These are phyloP conservation scores for Netelia virgata DNA, from an alignment of 2,888 invertebrate species.

Conservation along the genomic window DNA sequence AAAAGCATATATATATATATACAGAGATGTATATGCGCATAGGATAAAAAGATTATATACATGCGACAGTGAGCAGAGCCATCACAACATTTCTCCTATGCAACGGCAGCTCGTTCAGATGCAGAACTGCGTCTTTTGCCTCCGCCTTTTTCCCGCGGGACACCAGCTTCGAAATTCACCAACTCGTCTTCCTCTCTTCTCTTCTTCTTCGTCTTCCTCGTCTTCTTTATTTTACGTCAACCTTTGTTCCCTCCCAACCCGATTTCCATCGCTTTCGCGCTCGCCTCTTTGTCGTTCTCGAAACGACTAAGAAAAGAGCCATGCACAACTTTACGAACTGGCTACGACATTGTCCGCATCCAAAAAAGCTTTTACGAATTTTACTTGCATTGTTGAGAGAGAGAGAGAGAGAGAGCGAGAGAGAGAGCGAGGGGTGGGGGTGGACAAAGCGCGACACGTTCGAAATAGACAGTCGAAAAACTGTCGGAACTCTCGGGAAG, in stretches of 20 bases:
- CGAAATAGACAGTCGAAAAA: slow-evolving; percentile 12
- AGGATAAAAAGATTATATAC: background rate
- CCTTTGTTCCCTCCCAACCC: slow-evolving; percentile 42
- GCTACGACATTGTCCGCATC: slow-evolving; percentile 32
- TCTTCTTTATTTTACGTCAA: background rate
- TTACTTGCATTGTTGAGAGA: background rate
- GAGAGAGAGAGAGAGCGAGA: too few species aligned
- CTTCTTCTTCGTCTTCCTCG: slow-evolving; percentile 15
- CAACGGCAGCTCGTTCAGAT: slow-evolving; percentile 18
- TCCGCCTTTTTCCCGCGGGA: background rate
- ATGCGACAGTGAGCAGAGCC: background rate
- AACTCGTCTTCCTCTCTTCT: background rate
- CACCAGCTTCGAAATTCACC: slow-evolving; percentile 25
- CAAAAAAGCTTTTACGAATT: slow-evolving; percentile 37
- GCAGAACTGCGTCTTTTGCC: slow-evolving; percentile 1
- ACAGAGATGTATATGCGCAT: background rate
- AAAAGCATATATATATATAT: background rate
- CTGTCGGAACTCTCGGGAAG: background rate
- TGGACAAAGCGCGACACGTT: slow-evolving; percentile 4
- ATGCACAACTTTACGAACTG: slow-evolving; percentile 34
- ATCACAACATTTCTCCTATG: slow-evolving; percentile 15
- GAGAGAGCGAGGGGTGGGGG: background rate
- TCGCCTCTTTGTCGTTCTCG: slow-evolving; percentile 21
- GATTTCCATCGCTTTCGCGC: slow-evolving; percentile 44
- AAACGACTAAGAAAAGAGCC: background rate